Percentiles rank a stretch among this genome's conserved stretches.
Conservation (phyloP, 2,888 invertebrate species). For the Congeria kusceri region DNA sequence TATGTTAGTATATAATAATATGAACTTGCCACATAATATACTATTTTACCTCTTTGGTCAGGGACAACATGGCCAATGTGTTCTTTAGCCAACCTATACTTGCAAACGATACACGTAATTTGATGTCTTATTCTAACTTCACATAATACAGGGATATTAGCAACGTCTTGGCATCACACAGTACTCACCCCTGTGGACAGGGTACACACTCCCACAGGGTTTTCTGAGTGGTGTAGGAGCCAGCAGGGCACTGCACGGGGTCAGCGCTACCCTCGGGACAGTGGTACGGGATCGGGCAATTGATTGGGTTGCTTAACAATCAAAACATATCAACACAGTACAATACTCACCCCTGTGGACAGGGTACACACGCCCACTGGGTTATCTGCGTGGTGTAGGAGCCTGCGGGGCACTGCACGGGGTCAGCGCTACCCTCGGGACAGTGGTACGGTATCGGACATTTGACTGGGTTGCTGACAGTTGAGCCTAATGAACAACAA, state of each 20-base stretch:
- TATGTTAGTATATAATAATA: too few species aligned
- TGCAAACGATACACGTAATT: too few species aligned
- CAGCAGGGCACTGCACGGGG: slow-evolving; percentile 35
- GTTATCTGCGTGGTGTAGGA: slow-evolving; percentile 80
- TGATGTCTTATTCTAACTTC: too few species aligned
- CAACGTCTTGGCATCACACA: too few species aligned
- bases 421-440: slow-evolving; percentile 73
- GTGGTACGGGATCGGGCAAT: slow-evolving; percentile 77
- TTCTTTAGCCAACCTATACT: too few species aligned
- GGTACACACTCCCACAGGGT: slow-evolving; percentile 77
- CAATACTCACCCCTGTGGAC: slow-evolving; percentile 80
- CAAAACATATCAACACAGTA: too few species aligned
- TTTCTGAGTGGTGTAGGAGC: slow-evolving; percentile 80
- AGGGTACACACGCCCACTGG: slow-evolving; percentile 77
- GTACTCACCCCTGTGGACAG: slow-evolving; percentile 81
- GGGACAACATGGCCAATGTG: too few species aligned
- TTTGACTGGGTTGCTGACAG: slow-evolving; percentile 67
- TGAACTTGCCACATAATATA: too few species aligned
- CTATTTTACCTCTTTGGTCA: too few species aligned
- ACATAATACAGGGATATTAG: too few species aligned
- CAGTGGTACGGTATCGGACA: slow-evolving; percentile 80
- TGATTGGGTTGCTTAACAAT: slow-evolving; percentile 35
- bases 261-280: slow-evolving; percentile 74
- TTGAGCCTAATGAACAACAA: slow-evolving; percentile 73
- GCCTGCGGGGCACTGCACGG: slow-evolving; percentile 74